A percentile compares a stretch with the other conserved stretches of the same genome.
phyloP scores from a whole-genome alignment of 2,113 vertebrate species.

The Himantopus leucocephalus region DNA sequence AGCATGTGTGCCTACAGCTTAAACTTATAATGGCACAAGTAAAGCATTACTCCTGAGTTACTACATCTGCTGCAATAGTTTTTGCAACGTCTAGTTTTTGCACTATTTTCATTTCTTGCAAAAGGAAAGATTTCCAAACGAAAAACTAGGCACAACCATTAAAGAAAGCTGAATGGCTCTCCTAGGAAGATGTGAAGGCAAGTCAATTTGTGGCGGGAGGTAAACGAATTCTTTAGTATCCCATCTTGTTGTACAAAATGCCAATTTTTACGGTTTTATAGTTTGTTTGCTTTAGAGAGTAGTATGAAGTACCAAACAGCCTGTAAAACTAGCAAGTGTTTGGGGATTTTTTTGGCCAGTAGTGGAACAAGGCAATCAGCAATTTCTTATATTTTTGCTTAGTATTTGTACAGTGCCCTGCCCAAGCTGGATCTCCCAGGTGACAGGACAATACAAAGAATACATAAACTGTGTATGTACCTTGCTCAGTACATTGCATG shows the following conservation, averaged over 20 bases:
- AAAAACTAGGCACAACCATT: background rate
- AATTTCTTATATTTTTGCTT: background rate
- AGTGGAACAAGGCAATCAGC: background rate
- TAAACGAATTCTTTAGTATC: background rate
- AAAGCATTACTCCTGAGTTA: background rate
- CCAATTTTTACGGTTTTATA: background rate
- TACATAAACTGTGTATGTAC: background rate
- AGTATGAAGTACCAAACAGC: background rate
- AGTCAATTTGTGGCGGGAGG: background rate
- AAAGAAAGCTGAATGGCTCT: background rate
- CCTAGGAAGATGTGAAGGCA: background rate
- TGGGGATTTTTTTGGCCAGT: background rate
- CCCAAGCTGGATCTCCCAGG: background rate
- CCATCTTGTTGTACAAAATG: background rate
- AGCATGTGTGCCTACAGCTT: background rate
- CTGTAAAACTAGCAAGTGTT: background rate
- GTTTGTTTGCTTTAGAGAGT: background rate
- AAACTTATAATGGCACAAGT: background rate
- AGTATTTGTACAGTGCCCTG: background rate
- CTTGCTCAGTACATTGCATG: background rate
- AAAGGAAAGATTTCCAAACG: background rate
- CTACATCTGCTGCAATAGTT: background rate
- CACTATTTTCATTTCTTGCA: background rate
- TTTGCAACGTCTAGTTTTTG: background rate
- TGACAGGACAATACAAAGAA: background rate